phyloP scores from a whole-genome alignment of 2,888 invertebrate species.

The Vannuccia rotundouncinata region DNA sequence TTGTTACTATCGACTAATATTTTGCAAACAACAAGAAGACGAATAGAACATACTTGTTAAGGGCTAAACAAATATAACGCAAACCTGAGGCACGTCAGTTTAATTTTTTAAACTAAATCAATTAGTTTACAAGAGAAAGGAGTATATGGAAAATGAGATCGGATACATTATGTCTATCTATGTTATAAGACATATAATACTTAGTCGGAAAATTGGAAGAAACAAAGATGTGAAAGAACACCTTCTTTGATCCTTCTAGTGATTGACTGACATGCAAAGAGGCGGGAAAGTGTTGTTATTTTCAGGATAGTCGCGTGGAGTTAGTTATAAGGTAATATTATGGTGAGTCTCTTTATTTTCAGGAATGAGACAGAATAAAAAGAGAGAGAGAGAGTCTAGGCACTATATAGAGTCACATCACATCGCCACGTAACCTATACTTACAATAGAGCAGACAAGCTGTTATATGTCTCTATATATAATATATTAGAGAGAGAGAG shows the following conservation, averaged over 20 bases:
- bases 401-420: neutral
- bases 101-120: neutral
- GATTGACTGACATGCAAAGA: neutral
- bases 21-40: no score
- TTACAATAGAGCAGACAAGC: neutral
- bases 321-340: no score
- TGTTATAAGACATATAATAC: neutral
- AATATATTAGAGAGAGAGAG: neutral
- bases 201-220: neutral
- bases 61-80: no score
- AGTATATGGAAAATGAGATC: neutral
- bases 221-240: neutral
- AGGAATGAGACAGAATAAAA: neutral
- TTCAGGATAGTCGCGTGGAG: neutral
- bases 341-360: neutral
- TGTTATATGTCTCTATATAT: neutral
- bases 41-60: no score
- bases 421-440: neutral
- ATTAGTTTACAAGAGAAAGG: neutral
- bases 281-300: neutral
- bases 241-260: neutral
- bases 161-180: neutral
- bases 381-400: neutral
- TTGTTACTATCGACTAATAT: no score
- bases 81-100: neutral